Conservation (phyloP, 2,113 vertebrate genomes). For the Carassius gibelio region DNA sequence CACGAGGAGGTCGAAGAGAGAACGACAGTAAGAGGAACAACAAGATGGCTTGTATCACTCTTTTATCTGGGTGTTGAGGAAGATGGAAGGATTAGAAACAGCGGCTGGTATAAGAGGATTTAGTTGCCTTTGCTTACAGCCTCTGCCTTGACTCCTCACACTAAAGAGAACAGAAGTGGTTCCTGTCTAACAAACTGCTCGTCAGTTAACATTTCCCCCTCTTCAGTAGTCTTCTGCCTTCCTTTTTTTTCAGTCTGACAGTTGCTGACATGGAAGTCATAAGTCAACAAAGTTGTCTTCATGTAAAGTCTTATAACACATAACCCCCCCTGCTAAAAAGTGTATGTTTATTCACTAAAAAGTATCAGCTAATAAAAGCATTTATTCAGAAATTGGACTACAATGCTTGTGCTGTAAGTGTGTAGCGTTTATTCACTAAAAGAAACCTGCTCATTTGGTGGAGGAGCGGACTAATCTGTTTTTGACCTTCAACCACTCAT, state of each 20-base stretch:
- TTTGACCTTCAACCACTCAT: too few relatives aligned
- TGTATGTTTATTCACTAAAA: not conserved
- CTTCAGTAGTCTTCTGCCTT: not conserved
- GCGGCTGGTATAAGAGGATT: slow-evolving; percentile 30
- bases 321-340: not conserved
- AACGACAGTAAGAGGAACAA: not conserved
- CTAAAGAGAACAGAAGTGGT: not conserved
- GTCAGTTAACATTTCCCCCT: not conserved
- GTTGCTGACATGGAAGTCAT: not conserved
- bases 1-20: not conserved
- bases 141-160: not conserved
- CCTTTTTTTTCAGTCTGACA: not conserved
- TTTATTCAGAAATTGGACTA: not conserved
- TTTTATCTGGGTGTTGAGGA: slow-evolving; percentile 48
- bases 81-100: slow-evolving; percentile 39
- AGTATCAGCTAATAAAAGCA: not conserved
- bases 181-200: not conserved
- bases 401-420: not conserved
- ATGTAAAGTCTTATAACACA: not conserved
- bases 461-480: not conserved
- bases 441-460: too few relatives aligned
- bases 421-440: not conserved
- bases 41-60: slow-evolving; percentile 32
- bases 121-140: slow-evolving; percentile 24
- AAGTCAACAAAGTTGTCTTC: not conserved